Evolutionary conservation across 2,113 vertebrate genomes (phyloP), one percentile per base, ranked within the genome.

Genomic region (Syngnathus typhle): DNA sequence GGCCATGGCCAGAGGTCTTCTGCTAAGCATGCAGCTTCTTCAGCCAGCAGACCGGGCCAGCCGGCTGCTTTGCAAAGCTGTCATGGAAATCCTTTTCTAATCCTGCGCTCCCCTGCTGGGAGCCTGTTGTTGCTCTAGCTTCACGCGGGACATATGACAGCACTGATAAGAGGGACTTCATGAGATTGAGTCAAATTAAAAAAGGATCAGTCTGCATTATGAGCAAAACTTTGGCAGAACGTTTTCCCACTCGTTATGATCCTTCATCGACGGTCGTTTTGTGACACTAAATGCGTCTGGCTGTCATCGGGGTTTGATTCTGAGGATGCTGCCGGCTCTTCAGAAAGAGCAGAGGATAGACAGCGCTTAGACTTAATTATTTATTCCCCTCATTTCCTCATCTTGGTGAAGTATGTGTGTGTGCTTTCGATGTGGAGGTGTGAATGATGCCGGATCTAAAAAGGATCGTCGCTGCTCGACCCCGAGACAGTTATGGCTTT

Each of bases 21-120:
- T 61, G 65, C 71, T 80, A 82, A 84, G 71, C 65, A 60, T 61
- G 41, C 65, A 49, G 64, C 72, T 77, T 71, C 59, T 64, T 73
- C 66, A 67, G 65, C 74, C 72, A 70, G 72, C 52, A 52, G 77
- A 72, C 71, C 44, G 3, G 75, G 81, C 77, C 75, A 80, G 76
- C 74, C 77, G 74, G 75, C 65, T 76, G 65, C 65, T 10, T 36
- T 5, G 52, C 65, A 71, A 72, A 69, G 75, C 81, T 83, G 67
- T 82, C 70, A 62, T 62, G 68, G 59, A 43, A 89, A 81, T 85
- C 73, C 82, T 81, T 60, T 69, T 78, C 77, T 87, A 89, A 90
- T 89, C 83, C 79, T 60, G 49, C 3, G 23, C 60, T 64, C 72
- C 80, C 80, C 83, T 75, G 83, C 79, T 79, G 83, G 65, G 81